Evolutionary conservation across 2,113 vertebrate species (phyloP).

Genomic region (Salminus brasiliensis): DNA sequence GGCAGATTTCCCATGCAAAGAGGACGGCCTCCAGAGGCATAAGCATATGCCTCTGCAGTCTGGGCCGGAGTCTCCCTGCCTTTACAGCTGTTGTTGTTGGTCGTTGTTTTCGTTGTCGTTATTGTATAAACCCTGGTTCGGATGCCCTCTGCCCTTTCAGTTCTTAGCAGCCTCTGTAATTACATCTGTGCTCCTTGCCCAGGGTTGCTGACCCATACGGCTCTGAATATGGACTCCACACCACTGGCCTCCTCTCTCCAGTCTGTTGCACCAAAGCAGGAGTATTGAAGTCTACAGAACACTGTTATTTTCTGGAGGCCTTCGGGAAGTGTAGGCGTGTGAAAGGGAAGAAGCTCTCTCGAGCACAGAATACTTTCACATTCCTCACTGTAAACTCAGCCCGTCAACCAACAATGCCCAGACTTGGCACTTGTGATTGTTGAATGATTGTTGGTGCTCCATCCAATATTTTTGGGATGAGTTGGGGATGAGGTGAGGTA

Average conservation of each 20-base stretch:
- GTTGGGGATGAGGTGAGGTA: too few species aligned
- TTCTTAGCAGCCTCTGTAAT: constrained; percentile 34
- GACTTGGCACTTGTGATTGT: too few species aligned
- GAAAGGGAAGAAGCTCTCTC: constrained; percentile 19
- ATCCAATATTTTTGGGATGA: too few species aligned
- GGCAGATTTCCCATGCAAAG: constrained; percentile 36
- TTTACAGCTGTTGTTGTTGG: constrained; percentile 9
- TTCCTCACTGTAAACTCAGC: constrained; percentile 16
- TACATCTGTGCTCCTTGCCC: constrained; percentile 12
- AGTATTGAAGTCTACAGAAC: constrained; percentile 32
- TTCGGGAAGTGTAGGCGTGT: constrained; percentile 45
- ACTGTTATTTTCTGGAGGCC: constrained; percentile 47
- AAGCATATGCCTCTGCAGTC: too few species aligned
- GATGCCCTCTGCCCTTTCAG: not conserved
- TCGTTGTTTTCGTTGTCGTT: not conserved
- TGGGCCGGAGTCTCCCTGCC: too few species aligned
- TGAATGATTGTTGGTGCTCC: too few species aligned
- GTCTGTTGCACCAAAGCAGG: constrained; percentile 1
- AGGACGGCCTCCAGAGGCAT: constrained; percentile 21
- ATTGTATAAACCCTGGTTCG: constrained; percentile 27
- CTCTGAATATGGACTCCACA: constrained; percentile 11
- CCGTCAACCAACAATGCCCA: not conserved
- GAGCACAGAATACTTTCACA: constrained; percentile 29
- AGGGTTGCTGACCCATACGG: constrained; percentile 21
- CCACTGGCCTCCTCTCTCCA: not conserved